Base-by-base conservation (phyloP, 2,797 vertebrate genomes). In the Pelodytes ibericus region DNA sequence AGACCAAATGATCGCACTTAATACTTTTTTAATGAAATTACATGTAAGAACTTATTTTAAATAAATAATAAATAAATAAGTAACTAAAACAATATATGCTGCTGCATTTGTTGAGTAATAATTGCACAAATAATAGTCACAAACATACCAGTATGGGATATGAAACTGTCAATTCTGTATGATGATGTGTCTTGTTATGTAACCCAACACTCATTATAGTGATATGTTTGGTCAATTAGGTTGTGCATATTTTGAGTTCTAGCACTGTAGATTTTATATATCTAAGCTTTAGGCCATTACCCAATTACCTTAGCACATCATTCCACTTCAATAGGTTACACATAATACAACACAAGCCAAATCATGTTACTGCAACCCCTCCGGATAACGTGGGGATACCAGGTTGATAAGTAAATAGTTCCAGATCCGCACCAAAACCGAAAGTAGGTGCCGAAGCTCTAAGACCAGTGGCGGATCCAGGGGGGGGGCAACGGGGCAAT, bases 121-220 rank as follows among this genome's bases (percentile, higher is more conserved):
- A 44, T 13, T 44, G 41, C 15, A 44, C 18, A 44, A 44, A 44
- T 44, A 44, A 44, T 44, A 16, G 41, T 10, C 41, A 44, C 41
- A 15, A 44, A 44, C 41, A 16, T 44, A 16, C 41, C 41, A 44
- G 18, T 44, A 44, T 15, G 15, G 41, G 10, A 44, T 16, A 15
- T 44, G 18, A 44, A 44, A 44, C 41, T 15, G 41, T 13, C 41
- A 44, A 16, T 25, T 13, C 18, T 25, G 33, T 20, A 13, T 41
- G 61, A 25, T 63, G 8, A 4, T 63, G 11, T 41, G 33, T 22
- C 13, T 30, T 41, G 10, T 39, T 13, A 39, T 41, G 33, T 13
- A 63, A 36, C 30, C 22, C 61, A 16, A 24, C n/a, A 22, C 61
- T 63, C 61, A 63, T 39, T 63, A 41, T 63, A 22, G 36, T 63